phyloP scores from a whole-genome alignment of 2,113 vertebrate genomes.

The Percopsis transmontana region DNA sequence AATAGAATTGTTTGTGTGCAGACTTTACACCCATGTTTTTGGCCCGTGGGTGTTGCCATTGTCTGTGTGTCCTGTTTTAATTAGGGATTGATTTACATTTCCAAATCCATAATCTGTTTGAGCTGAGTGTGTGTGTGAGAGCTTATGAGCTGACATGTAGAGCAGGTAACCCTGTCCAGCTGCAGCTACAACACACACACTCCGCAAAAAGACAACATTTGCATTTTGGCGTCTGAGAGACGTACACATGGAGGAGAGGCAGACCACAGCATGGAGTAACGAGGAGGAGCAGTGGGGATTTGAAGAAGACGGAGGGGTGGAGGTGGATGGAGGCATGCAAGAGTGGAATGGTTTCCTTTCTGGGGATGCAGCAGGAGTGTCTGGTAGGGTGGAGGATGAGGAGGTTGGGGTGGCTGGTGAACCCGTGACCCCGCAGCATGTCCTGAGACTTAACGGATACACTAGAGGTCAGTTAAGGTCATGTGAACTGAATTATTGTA shows the following conservation, averaged over 20 bases:
- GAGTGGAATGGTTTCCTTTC: conserved; percentile 58
- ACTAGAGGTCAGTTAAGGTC: conserved; percentile 52
- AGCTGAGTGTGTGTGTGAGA: conserved; percentile 14
- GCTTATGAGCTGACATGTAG: conserved; percentile 3
- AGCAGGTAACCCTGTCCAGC: neutral
- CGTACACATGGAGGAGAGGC: conserved; percentile 22
- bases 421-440: conserved; percentile 57
- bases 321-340: conserved; percentile 19
- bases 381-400: conserved; percentile 9
- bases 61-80: conserved; percentile 43
- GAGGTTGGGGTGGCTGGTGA: conserved; percentile 42
- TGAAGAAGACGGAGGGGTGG: conserved; percentile 6
- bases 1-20: too few relatives aligned
- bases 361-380: neutral
- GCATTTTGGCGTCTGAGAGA: neutral
- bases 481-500: neutral
- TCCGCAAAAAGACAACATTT: conserved; percentile 11
- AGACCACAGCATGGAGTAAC: neutral
- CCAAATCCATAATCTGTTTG: conserved; percentile 55
- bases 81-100: conserved; percentile 59
- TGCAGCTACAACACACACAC: neutral
- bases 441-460: conserved; percentile 57
- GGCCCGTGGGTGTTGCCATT: conserved; percentile 14
- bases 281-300: neutral
- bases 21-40: conserved; percentile 39